Conservation (phyloP, 2,113 vertebrate species). For the Erythrocebus patas region DNA sequence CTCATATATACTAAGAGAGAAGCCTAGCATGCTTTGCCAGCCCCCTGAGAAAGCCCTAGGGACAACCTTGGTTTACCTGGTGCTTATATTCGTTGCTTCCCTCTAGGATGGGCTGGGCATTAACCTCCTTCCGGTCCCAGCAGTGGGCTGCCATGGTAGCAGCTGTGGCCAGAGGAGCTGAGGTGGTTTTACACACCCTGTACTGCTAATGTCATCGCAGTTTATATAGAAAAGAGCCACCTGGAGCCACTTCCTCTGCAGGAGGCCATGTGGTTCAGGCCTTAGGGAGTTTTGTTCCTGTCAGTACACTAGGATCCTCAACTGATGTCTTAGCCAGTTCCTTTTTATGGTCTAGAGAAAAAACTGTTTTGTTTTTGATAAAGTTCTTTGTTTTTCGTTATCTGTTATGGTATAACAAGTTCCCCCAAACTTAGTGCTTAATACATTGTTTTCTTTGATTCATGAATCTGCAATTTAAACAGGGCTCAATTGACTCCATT, state of each 20-base stretch:
- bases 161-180: background rate
- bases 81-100: background rate
- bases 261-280: background rate
- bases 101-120: background rate
- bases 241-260: background rate
- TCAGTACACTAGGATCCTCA: background rate
- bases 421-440: background rate
- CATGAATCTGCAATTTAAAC: constrained; percentile 13
- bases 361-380: background rate
- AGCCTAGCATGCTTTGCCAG: background rate
- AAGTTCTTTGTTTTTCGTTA: background rate
- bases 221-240: background rate
- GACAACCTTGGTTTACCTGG: background rate
- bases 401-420: background rate
- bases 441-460: background rate
- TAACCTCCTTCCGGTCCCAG: background rate
- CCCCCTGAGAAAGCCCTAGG: background rate
- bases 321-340: background rate
- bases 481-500: background rate
- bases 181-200: background rate
- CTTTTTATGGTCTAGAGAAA: background rate
- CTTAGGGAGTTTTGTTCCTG: background rate
- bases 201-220: background rate
- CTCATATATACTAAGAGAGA: background rate
- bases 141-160: background rate